Evolutionary conservation across 2,888 invertebrate genomes (phyloP).

Genomic region (Phyto melanocephala): DNA sequence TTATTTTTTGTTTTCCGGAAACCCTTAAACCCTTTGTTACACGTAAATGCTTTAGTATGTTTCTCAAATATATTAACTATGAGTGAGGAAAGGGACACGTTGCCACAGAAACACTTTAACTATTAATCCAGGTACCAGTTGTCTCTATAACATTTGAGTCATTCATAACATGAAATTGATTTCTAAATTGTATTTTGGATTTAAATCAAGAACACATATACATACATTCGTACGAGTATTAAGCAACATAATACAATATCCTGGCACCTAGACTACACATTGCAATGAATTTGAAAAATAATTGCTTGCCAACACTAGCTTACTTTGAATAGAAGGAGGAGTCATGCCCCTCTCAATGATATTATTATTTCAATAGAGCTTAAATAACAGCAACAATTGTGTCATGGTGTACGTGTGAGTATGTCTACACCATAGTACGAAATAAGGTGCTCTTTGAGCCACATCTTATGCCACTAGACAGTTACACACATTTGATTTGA

Average conservation of each 20-base stretch:
- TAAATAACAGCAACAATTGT: neutral
- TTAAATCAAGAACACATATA: conserved; percentile 16
- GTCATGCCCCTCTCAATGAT: neutral
- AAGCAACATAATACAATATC: neutral
- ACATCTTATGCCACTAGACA: neutral
- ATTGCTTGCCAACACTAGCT: neutral
- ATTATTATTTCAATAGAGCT: neutral
- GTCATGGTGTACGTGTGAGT: neutral
- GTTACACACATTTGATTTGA: conserved; percentile 8
- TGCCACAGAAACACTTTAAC: neutral
- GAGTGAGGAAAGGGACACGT: neutral
- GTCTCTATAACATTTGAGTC: conserved; percentile 27
- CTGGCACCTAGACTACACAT: neutral
- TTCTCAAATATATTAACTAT: no score
- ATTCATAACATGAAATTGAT: conserved; percentile 47
- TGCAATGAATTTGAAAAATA: conserved; percentile 16
- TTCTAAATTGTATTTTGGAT: conserved; percentile 55
- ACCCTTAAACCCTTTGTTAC: no score
- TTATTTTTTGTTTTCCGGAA: no score
- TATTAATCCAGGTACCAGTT: conserved; percentile 30
- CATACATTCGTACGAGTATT: neutral
- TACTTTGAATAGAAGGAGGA: neutral
- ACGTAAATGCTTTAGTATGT: no score
- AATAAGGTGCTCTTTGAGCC: neutral
- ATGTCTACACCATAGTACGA: no score